Base-by-base conservation (phyloP, 2,888 invertebrate species). In the Galerucella calmariensis region DNA sequence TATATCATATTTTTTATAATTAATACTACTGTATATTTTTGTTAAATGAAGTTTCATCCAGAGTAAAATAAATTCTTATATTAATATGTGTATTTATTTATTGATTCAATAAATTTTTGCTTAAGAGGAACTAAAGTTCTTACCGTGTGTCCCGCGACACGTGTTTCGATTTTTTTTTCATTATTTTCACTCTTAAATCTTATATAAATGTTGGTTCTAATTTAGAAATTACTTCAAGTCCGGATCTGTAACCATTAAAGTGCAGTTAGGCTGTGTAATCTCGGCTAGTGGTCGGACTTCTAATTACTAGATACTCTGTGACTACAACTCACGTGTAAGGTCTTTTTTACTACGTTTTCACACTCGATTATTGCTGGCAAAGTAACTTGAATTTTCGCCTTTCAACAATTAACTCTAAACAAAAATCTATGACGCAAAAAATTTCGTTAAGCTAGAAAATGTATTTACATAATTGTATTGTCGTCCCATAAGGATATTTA, bases 251-350 rank as follows among this genome's bases (percentile, higher is more conserved):
- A 12, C 4, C 9, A 16, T 44, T 44, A 46, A 46, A 20, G 46
- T 41, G 41, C 12, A 46, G 16, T 46, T 65, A 12, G 16, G n/a
- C 46, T 2, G 63, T 2, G 63, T 65, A 65, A 65, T 65, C 63
- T 65, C 16, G 12, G 63, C 61, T 20, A 44, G 12, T 65, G 63
- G 63, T 46, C 12, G 63, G 20, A 65, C 20, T 46, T 20, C 44
- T 65, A 65, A 65, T 65, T 65, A 46, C n/a, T 46, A 46, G 46
- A 46, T 16, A 65, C 46, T 65, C 63, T 65, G 63, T 65, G 20
- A 65, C 46, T 65, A 65, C 46, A 65, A 46, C 14, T 65, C 46
- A 35, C 27, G 61, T 62, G 61, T 12, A 35, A 5, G 35, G 61
- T 62, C 27, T 16, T 11, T 46, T 65, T 65, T 65, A 20, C 63